These are phyloP conservation scores for Sylvia atricapilla DNA, from an alignment of 2,113 vertebrate genomes.

Conservation along the genomic window DNA sequence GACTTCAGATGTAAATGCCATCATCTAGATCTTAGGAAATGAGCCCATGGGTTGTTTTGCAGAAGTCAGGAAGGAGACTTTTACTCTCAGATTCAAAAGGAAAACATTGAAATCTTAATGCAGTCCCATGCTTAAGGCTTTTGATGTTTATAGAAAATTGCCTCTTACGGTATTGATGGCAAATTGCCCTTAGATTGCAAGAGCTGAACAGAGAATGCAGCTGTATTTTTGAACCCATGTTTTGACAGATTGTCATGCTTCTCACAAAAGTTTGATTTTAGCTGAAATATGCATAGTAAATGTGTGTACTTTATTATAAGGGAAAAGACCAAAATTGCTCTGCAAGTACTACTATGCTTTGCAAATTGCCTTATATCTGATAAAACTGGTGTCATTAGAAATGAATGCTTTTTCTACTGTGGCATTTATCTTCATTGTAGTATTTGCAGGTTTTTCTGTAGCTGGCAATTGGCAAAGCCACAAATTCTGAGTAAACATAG, in stretches of 20 bases:
- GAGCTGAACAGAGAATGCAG: neutral
- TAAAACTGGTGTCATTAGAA: neutral
- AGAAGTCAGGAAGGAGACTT: neutral
- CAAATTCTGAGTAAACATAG: constrained; percentile 5
- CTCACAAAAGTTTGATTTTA: constrained; percentile 36
- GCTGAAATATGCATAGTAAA: constrained; percentile 30
- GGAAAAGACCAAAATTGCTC: constrained; percentile 2
- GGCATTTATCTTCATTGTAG: neutral
- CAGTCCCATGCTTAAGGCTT: constrained; percentile 5
- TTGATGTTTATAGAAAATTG: constrained; percentile 53
- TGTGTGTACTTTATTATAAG: neutral
- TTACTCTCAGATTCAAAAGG: neutral
- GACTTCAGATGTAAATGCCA: neutral
- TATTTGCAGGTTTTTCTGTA: neutral
- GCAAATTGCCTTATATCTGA: neutral
- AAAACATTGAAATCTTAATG: neutral
- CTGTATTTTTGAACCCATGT: neutral
- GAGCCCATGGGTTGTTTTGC: neutral
- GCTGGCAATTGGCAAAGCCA: neutral
- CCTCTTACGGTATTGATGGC: neutral
- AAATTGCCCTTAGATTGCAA: constrained; percentile 38
- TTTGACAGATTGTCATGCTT: constrained; percentile 26
- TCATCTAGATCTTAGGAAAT: neutral
- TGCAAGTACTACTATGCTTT: neutral
- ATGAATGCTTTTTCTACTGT: neutral